Evolutionary conservation across 2,888 invertebrate species (phyloP).

Genomic region (Ormyrus pomaceus): DNA sequence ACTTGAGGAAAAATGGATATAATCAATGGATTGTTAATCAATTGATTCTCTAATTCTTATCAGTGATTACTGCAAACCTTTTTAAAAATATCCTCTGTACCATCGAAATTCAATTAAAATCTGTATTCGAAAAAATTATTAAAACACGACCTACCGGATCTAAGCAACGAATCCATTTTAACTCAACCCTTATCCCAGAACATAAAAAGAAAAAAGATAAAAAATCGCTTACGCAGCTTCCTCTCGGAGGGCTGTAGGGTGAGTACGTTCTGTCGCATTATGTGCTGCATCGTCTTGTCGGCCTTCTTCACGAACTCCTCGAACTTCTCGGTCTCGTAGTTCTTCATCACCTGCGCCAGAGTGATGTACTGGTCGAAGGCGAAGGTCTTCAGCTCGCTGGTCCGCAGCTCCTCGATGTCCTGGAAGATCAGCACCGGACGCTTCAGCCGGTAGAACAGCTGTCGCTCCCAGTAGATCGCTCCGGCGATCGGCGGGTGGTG

Average conservation of each 20-base stretch:
- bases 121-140: no score
- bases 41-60: no score
- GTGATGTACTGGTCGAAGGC: conserved; percentile 88
- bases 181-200: no score
- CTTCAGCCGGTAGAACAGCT: conserved; percentile 87
- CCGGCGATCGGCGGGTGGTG: conserved; percentile 90
- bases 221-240: neutral
- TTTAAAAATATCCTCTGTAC: no score
- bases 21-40: no score
- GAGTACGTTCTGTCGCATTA: conserved; percentile 84
- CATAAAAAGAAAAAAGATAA: no score
- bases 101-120: no score
- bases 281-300: conserved; percentile 80
- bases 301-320: conserved; percentile 84
- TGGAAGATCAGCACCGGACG: conserved; percentile 88
- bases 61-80: no score
- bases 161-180: no score
- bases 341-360: conserved; percentile 85
- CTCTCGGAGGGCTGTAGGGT: conserved; percentile 76
- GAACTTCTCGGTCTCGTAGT: conserved; percentile 85
- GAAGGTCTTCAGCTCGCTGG: conserved; percentile 84
- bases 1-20: no score
- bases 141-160: no score
- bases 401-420: conserved; percentile 83
- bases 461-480: conserved; percentile 90